These are phyloP conservation scores for Aleiodes sp. DNA, from an alignment of 1,140 invertebrate genomes.

Conservation along the genomic window DNA sequence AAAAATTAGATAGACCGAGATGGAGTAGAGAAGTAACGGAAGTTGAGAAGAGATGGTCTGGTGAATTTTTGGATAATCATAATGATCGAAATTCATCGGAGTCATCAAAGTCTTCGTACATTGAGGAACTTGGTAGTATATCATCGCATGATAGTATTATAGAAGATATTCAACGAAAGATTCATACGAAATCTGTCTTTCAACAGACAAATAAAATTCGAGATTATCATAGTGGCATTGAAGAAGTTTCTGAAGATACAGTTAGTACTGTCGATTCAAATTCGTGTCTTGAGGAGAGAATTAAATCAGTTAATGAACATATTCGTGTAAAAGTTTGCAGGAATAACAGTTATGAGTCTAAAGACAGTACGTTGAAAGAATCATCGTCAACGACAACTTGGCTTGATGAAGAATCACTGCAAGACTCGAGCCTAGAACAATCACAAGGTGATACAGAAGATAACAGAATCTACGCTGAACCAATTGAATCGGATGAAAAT, in stretches of 20 bases:
- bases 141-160: slow-evolving; percentile 53
- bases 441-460: too few relatives aligned
- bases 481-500: too few relatives aligned
- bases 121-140: slow-evolving; percentile 56
- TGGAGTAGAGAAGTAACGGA: slow-evolving; percentile 56
- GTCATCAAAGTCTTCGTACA: slow-evolving; percentile 58
- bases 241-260: slow-evolving; percentile 39
- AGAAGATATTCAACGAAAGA: slow-evolving; percentile 31
- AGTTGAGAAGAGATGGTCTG: slow-evolving; percentile 58
- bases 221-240: slow-evolving; percentile 12
- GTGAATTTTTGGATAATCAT: slow-evolving; percentile 52
- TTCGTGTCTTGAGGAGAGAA: slow-evolving; percentile 56
- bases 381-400: slow-evolving; percentile 18
- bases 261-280: slow-evolving; percentile 54
- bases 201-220: neutral
- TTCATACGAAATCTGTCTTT: neutral
- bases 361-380: slow-evolving; percentile 33
- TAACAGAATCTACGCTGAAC: too few relatives aligned
- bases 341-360: slow-evolving; percentile 16
- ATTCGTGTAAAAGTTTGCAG: slow-evolving; percentile 32
- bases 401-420: neutral
- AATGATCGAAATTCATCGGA: slow-evolving; percentile 52
- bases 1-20: slow-evolving; percentile 34
- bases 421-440: neutral
- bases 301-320: slow-evolving; percentile 49